These are phyloP conservation scores for Limonius californicus DNA, from an alignment of 1,140 invertebrate species.

Conservation along the genomic window DNA sequence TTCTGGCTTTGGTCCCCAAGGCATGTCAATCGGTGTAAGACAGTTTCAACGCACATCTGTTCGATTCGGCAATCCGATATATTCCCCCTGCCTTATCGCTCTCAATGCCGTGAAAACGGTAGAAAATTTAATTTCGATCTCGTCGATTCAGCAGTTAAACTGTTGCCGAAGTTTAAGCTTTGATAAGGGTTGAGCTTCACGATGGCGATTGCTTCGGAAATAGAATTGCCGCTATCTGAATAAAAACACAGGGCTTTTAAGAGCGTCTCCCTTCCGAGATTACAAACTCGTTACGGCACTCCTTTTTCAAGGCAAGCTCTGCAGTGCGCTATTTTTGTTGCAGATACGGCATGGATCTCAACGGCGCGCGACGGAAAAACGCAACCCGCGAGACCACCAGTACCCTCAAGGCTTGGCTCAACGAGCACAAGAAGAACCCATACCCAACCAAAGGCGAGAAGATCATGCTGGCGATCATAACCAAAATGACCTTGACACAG, in stretches of 20 bases:
- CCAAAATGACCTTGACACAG: conserved; percentile 98
- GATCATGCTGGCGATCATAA: conserved; percentile 98
- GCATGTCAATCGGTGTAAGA: conserved; percentile 15
- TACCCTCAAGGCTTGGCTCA: conserved; percentile 96
- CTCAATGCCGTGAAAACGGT: conserved; percentile 27
- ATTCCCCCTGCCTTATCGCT: not conserved
- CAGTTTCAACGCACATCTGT: conserved; percentile 14
- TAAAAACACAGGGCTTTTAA: conserved; percentile 3
- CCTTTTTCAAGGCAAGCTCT: not conserved
- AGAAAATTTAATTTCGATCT: conserved; percentile 59
- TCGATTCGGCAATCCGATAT: conserved; percentile 18
- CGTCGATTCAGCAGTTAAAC: conserved; percentile 53
- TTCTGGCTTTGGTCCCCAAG: too few species aligned
- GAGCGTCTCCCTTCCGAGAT: not conserved
- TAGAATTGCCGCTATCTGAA: conserved; percentile 23
- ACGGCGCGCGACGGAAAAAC: conserved; percentile 90
- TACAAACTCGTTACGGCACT: conserved; percentile 3
- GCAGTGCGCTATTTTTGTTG: conserved; percentile 42
- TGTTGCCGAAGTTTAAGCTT: conserved; percentile 54
- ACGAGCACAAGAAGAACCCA: conserved; percentile 98
- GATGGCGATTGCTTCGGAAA: conserved; percentile 25
- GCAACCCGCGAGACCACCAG: conserved; percentile 96
- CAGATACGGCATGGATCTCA: conserved; percentile 88
- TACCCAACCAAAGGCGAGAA: conserved; percentile 99
- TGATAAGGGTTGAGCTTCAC: conserved; percentile 52